Evolutionary conservation across 1,140 invertebrate species (phyloP).

Genomic region (Chrysopa pallens): DNA sequence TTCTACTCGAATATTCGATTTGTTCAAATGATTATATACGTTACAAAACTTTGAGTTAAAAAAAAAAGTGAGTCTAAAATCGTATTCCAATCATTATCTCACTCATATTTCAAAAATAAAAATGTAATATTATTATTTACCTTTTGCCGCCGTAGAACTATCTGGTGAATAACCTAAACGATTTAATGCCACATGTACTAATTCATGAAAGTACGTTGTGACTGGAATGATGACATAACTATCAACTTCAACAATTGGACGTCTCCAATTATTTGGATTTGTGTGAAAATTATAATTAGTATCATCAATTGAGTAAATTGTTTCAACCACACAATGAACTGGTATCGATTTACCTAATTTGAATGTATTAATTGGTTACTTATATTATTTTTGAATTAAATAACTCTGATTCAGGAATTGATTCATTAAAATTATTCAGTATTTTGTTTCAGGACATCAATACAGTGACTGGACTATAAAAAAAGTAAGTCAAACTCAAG

Average conservation of each 20-base stretch:
- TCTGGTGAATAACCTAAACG: conserved; percentile 62
- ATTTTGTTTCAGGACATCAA: too few species aligned
- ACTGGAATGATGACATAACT: conserved; percentile 85
- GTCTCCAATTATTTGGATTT: conserved; percentile 29
- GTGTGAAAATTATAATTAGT: conserved; percentile 17
- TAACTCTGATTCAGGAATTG: too few species aligned
- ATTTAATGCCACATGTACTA: conserved; percentile 58
- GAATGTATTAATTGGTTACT: conserved; percentile 10
- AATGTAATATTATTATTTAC: conserved; percentile 23
- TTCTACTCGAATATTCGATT: too few species aligned
- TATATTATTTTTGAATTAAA: too few species aligned
- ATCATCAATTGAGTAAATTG: conserved; percentile 50
- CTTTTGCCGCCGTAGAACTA: conserved; percentile 58
- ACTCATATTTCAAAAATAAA: too few species aligned
- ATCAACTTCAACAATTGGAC: conserved; percentile 65
- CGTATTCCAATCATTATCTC: too few species aligned
- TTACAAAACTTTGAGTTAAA: too few species aligned
- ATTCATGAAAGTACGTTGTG: conserved; percentile 68
- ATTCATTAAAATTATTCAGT: too few species aligned
- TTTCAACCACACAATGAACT: conserved; percentile 80
- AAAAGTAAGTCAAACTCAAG: too few species aligned
- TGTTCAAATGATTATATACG: too few species aligned
- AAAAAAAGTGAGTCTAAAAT: too few species aligned
- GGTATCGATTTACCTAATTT: conserved; percentile 78
- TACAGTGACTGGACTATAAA: too few species aligned